Evolutionary conservation across 2,113 vertebrate species (phyloP), one percentile per base, ranked within the genome.

Genomic region (Coptodon rendalli): DNA sequence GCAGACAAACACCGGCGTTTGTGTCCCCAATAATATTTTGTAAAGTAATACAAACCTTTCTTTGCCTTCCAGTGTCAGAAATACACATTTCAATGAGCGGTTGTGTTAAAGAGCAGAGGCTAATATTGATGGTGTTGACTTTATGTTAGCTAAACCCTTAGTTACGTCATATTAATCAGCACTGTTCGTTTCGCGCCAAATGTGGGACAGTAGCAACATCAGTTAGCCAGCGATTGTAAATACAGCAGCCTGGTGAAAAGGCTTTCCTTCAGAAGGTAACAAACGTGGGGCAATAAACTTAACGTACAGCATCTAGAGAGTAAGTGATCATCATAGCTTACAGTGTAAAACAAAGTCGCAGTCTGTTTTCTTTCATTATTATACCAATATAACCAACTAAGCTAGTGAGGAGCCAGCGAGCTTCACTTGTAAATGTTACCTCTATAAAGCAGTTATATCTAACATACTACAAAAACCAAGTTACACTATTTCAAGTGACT

Each of bases 161-260:
- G 14, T 29, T 48, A 76, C 24, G 24, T 27, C 24, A 17, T 29
- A 29, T 48, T 76, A 76, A 48, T 78, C 43, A 50, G 43, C 24
- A 17, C 27, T 50, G 24, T 50, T 19, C 38, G 16, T 53, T 84
- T 92, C 82, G 80, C 91, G 85, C 91, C 91, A 87, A 45, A 4
- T 1, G 17, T 4, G 24, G 29, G 14, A 6, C 1, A 10, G 36
- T 45, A 12, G 17, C 31, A 40, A 13, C 11, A 16, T 5, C 29
- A 52, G 57, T 61, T 71, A 83, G 54, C 36, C 6, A 34, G 40
- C 22, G 29, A 53, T 61, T n/a, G 5, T n/a, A 38, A 24, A 9
- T 6, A 2, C 34, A n/a, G 6, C 22, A 24, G 17, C 3, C 9
- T 17, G 48, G 19, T 5, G 9, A 5, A 61, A 9, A 24, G 29